Evolutionary conservation across 2,113 vertebrate genomes (phyloP).

Genomic region (Tylochromis polylepis): DNA sequence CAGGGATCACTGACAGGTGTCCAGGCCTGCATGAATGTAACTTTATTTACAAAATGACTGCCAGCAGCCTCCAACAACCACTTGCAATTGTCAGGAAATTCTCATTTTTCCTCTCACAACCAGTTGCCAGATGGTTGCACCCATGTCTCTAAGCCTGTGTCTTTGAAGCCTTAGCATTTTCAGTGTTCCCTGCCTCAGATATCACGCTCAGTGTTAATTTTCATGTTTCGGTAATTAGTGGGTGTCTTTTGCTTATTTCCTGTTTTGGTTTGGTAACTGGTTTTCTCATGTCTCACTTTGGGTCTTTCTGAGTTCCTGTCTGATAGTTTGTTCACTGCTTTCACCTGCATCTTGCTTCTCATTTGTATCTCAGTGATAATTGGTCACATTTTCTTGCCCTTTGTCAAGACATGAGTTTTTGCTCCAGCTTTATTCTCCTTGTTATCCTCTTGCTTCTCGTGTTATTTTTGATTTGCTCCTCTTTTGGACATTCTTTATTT

Average conservation of each 20-base stretch:
- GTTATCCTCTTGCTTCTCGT: not conserved
- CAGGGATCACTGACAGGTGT: not conserved
- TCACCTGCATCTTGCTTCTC: not conserved
- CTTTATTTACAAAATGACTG: not conserved
- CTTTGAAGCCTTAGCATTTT: not conserved
- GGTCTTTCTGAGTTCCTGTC: fast-evolving
- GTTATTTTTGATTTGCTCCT: not conserved
- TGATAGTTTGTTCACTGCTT: not conserved
- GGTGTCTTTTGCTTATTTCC: no score
- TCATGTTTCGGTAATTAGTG: no score
- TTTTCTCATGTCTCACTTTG: no score
- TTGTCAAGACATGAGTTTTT: not conserved
- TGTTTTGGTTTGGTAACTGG: no score
- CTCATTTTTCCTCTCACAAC: not conserved
- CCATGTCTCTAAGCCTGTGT: not conserved
- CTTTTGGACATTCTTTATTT: not conserved
- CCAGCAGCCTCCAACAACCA: not conserved
- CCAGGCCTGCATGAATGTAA: not conserved
- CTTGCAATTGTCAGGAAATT: not conserved
- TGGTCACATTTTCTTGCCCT: not conserved
- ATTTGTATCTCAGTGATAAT: not conserved
- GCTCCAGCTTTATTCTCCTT: not conserved
- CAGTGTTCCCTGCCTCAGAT: no score
- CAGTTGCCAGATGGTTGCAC: not conserved
- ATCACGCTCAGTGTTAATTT: no score